Base-by-base conservation (phyloP, 2,888 invertebrate species). In the Leucophora obtusa region DNA sequence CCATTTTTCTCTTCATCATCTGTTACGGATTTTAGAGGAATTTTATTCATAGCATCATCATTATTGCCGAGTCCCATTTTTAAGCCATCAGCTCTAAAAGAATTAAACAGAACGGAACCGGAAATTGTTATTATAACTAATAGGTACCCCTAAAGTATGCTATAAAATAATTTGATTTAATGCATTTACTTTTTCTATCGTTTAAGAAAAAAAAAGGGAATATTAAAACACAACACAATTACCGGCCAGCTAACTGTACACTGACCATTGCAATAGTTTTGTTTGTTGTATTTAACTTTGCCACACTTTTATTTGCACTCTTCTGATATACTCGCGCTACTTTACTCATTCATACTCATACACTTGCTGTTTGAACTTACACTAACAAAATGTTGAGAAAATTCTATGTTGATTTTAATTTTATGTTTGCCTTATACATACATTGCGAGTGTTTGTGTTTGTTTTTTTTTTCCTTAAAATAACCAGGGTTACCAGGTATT, bases 1-100 rank as follows among this genome's bases (percentile, higher is more conserved):
- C 86, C 87, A 86, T 87, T 87, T 82, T 87, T 87, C 84, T 88
- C 88, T 74, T 88, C 88, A 58, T 88, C 88, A 76, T 88, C 88
- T 82, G 87, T 75, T 68, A 86, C 85, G 10, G 88, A 87, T 83
- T 88, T 88, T 53, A 88, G 83, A 83, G 88, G 88, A 82, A 88
- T 88, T 85, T 88, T 88, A 74, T 88, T 88, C 87, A 88, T 87
- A 71, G 86, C 86, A 86, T 88, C 88, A 76, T 88, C 88, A 68
- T 87, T 88, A 83, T 82, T 87, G 84, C 87, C 86, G 83, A 88
- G 87, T 70, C 81, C 81, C 88, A 88, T 88, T 84, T 88, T 88
- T 83, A 83, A 85, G 82, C 87, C 88, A 87, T 88, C 88, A 84
- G 86, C 82, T 77, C 83, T 84, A 79, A 28, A 28, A 28, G 28